Evolutionary conservation across 1,140 invertebrate species (phyloP).

Genomic region (Marisa cornuarietis): DNA sequence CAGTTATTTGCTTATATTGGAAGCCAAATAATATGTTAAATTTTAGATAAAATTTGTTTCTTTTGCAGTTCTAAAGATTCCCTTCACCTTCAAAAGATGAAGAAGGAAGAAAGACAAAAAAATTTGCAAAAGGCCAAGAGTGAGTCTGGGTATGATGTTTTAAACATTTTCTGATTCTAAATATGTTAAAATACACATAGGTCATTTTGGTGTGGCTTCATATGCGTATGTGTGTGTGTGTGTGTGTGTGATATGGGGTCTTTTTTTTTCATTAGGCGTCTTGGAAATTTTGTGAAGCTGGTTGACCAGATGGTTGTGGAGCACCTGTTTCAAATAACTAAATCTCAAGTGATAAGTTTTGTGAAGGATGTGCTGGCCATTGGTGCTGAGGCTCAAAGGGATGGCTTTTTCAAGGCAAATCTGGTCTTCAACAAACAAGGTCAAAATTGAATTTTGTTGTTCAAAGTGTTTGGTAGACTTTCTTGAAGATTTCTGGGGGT

Average conservation of each 20-base stretch:
- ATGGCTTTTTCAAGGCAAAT: conserved; percentile 57
- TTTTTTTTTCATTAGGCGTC: conserved; percentile 44
- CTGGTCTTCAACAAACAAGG: conserved; percentile 59
- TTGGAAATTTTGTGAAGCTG: conserved; percentile 63
- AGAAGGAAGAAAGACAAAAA: conserved; percentile 58
- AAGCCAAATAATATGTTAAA: background rate
- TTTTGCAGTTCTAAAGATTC: conserved; percentile 62
- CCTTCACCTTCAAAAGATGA: conserved; percentile 56
- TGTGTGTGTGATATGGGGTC: background rate
- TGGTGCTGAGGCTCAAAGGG: conserved; percentile 36
- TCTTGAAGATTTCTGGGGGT: no score
- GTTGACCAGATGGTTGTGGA: conserved; percentile 63
- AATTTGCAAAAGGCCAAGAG: conserved; percentile 55
- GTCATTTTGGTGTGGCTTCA: background rate
- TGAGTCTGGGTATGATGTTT: conserved; percentile 52
- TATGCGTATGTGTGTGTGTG: background rate
- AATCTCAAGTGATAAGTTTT: conserved; percentile 54
- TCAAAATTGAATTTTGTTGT: conserved; percentile 20
- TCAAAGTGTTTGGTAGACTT: no score
- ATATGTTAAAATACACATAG: no score
- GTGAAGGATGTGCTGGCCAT: conserved; percentile 47
- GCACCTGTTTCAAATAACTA: conserved; percentile 58
- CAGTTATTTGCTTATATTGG: no score
- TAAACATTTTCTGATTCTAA: background rate
- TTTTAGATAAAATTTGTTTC: background rate